These are phyloP conservation scores for Sapayoa aenigma DNA, from an alignment of 2,113 vertebrate species.

Conservation along the genomic window DNA sequence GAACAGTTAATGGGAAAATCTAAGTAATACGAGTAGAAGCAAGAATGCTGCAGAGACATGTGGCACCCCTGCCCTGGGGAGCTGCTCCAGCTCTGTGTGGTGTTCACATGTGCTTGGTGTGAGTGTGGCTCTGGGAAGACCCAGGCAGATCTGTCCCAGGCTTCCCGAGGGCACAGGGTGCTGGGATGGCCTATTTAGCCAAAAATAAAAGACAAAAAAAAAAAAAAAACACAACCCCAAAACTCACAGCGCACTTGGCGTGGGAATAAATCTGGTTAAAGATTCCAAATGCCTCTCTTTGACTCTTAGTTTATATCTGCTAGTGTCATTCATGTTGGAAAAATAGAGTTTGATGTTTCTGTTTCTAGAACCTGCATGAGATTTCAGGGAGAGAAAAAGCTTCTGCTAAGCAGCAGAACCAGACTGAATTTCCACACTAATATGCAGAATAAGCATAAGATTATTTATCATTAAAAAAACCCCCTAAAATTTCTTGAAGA, in stretches of 20 bases:
- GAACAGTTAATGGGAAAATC: neutral
- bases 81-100: neutral
- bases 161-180: neutral
- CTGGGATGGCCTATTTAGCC: neutral
- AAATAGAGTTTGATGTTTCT: neutral
- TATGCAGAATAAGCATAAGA: neutral
- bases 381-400: neutral
- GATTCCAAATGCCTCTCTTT: neutral
- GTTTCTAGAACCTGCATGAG: neutral
- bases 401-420: neutral
- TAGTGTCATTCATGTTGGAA: neutral
- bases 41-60: neutral
- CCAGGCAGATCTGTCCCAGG: neutral
- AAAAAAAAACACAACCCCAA: too few species aligned
- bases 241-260: neutral
- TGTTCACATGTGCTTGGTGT: neutral
- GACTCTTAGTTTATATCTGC: neutral
- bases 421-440: neutral
- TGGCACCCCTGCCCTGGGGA: neutral
- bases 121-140: too few species aligned
- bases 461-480: neutral
- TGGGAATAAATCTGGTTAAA: neutral
- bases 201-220: neutral
- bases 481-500: neutral
- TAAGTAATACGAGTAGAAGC: too few species aligned